Conservation (phyloP, 2,888 invertebrate species). For the Neoascia interrupta region DNA sequence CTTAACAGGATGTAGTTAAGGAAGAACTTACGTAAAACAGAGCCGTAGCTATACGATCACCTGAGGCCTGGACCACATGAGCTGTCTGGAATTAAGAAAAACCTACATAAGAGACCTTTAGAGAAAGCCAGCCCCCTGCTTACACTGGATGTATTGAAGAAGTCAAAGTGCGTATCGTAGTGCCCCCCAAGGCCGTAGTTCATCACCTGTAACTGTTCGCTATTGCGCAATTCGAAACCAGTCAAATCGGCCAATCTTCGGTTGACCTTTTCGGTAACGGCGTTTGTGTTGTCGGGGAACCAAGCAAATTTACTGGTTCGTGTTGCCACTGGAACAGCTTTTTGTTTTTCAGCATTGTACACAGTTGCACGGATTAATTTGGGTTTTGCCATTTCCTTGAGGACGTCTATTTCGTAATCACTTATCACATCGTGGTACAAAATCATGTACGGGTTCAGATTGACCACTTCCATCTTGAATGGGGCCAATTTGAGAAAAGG, state of each 20-base stretch:
- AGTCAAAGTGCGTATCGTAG: constrained; percentile 74
- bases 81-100: not conserved
- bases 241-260: constrained; percentile 75
- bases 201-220: constrained; percentile 76
- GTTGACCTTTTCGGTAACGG: constrained; percentile 71
- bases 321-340: constrained; percentile 63
- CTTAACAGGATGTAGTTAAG: too few relatives aligned
- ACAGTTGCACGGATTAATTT: constrained; percentile 74
- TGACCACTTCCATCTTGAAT: constrained; percentile 75
- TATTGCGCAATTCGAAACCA: constrained; percentile 72
- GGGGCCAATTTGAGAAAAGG: constrained; percentile 75
- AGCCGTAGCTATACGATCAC: constrained; percentile 97
- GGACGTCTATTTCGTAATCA: constrained; percentile 72
- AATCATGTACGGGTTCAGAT: constrained; percentile 75
- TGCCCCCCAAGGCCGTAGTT: constrained; percentile 77
- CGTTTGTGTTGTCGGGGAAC: constrained; percentile 72
- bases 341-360: constrained; percentile 40
- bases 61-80: constrained; percentile 77
- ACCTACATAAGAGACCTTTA: not conserved
- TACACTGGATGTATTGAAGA: not conserved
- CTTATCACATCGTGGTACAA: constrained; percentile 75
- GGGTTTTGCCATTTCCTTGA: constrained; percentile 72
- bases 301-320: constrained; percentile 77
- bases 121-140: not conserved
- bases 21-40: constrained; percentile 92